These are phyloP conservation scores for Callyntrura sp. DNA, from an alignment of 2,888 invertebrate species.

Conservation along the genomic window DNA sequence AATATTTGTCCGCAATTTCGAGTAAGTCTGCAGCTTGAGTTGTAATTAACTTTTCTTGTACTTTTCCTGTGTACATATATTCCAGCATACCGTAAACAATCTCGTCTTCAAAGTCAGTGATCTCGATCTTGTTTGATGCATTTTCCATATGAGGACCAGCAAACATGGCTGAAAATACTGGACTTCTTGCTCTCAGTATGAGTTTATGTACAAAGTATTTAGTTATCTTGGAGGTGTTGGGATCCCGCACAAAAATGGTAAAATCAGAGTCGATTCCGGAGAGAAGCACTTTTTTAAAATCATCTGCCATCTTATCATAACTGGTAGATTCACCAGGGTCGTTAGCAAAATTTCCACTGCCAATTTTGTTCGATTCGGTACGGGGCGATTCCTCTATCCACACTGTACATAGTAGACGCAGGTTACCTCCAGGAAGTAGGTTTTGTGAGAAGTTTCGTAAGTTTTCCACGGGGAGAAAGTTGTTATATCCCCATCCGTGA, in stretches of 20 bases:
- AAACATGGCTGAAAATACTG: neutral
- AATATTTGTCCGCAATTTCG: neutral
- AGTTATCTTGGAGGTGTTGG: neutral
- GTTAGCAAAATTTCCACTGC: neutral
- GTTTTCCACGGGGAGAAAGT: neutral
- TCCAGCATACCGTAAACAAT: neutral
- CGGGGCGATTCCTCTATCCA: neutral
- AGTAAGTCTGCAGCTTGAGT: neutral
- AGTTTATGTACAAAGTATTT: neutral
- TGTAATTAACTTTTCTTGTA: neutral
- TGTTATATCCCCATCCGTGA: neutral
- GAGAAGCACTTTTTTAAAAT: neutral
- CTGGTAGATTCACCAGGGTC: neutral
- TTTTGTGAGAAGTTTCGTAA: neutral
- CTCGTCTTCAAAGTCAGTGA: neutral
- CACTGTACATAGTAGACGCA: neutral
- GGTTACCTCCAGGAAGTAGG: neutral
- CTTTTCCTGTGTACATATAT: neutral
- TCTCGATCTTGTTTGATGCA: neutral
- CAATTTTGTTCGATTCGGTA: neutral
- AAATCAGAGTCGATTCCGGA: neutral
- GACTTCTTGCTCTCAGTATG: neutral
- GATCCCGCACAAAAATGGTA: neutral
- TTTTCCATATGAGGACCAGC: neutral
- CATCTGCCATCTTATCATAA: neutral